Evolutionary conservation across 2,113 vertebrate species (phyloP).

Genomic region (Patagioenas fasciata): DNA sequence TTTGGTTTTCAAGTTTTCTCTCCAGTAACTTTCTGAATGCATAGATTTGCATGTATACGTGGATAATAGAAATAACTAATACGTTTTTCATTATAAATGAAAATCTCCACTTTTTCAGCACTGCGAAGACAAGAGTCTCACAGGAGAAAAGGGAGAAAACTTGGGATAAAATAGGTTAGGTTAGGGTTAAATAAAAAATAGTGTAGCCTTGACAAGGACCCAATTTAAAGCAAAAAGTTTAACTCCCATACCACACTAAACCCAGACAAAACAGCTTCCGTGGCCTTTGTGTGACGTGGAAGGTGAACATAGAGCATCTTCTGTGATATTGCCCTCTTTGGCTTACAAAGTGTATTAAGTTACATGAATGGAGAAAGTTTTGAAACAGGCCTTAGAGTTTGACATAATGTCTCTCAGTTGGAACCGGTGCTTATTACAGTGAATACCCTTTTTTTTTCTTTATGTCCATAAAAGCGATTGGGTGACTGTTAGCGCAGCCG

Average conservation of each 20-base stretch:
- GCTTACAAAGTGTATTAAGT: slow-evolving; percentile 61
- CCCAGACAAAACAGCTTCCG: slow-evolving; percentile 52
- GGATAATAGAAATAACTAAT: not conserved
- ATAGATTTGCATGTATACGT: not conserved
- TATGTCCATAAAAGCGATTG: slow-evolving; percentile 73
- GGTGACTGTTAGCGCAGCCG: slow-evolving; percentile 74
- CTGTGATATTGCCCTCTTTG: slow-evolving; percentile 63
- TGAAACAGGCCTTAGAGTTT: slow-evolving; percentile 71
- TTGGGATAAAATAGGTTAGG: not conserved
- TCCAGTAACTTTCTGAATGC: not conserved
- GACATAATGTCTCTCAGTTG: slow-evolving; percentile 73
- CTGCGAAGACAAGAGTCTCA: not conserved
- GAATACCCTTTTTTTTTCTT: slow-evolving; percentile 44
- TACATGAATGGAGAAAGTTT: slow-evolving; percentile 70
- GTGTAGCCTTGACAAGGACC: slow-evolving; percentile 7
- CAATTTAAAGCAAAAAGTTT: slow-evolving; percentile 68
- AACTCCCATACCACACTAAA: slow-evolving; percentile 22
- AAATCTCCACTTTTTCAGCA: not conserved
- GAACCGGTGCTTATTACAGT: slow-evolving; percentile 66
- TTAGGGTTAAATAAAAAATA: slow-evolving; percentile 56
- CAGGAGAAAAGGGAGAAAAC: not conserved
- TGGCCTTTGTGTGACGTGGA: slow-evolving; percentile 54
- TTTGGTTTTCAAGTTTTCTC: not conserved
- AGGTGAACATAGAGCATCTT: slow-evolving; percentile 66
- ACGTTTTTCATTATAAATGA: not conserved